Evolutionary conservation across 2,797 vertebrate genomes (phyloP).

Genomic region (Kryptopterus vitreolus): DNA sequence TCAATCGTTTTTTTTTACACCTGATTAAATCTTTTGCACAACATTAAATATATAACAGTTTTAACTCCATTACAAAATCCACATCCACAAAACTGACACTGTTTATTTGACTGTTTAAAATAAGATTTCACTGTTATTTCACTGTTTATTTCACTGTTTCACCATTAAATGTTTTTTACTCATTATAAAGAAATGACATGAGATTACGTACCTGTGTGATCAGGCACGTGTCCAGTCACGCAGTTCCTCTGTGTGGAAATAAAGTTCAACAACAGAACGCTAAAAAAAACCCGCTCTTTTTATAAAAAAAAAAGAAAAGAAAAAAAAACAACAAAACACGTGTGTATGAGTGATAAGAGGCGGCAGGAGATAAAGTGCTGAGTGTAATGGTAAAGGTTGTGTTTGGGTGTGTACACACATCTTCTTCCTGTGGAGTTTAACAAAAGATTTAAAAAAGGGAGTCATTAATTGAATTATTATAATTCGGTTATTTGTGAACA

Average conservation of each 20-base stretch:
- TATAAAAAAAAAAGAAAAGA: neutral
- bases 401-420: neutral
- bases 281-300: neutral
- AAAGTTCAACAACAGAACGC: neutral
- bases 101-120: no score
- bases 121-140: no score
- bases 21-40: no score
- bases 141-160: no score
- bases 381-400: neutral
- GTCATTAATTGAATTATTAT: no score
- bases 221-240: no score
- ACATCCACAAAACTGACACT: no score
- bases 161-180: no score
- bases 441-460: neutral
- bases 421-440: neutral
- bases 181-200: no score
- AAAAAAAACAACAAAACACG: neutral
- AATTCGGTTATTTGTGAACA: neutral
- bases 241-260: neutral
- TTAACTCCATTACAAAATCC: no score
- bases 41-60: no score
- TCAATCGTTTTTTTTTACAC: no score
- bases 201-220: conserved; percentile 2
- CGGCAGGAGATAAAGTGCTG: conserved; percentile 41
- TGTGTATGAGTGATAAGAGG: conserved; percentile 43